Conservation (phyloP, 2,113 vertebrate species). For the Balaenoptera acutorostrata region DNA sequence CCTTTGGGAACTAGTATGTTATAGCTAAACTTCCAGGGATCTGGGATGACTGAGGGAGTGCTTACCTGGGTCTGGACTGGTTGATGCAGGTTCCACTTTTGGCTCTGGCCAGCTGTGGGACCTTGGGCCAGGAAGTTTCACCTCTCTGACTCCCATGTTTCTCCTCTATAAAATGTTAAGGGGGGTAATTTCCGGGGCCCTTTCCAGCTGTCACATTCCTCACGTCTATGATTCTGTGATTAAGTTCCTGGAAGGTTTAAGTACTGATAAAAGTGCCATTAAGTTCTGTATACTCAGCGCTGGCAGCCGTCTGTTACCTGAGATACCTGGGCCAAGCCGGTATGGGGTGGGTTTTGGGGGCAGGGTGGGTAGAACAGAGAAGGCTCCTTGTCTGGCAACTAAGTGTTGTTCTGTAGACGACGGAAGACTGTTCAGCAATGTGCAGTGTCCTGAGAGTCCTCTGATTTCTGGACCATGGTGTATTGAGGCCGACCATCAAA, state of each 20-base stretch:
- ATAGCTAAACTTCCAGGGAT: not conserved
- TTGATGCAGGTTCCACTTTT: not conserved
- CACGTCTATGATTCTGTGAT: constrained; percentile 47
- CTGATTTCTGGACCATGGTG: constrained; percentile 1
- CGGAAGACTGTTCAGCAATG: not conserved
- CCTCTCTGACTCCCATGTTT: not conserved
- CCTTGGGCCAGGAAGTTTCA: not conserved
- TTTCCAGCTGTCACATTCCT: constrained; percentile 58
- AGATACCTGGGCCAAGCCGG: constrained; percentile 31
- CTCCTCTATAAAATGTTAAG: not conserved
- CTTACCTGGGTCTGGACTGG: not conserved
- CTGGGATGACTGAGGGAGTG: not conserved
- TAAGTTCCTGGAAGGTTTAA: constrained; percentile 62
- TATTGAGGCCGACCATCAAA: constrained; percentile 37
- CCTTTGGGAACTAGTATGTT: not conserved
- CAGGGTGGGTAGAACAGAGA: not conserved
- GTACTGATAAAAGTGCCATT: constrained; percentile 72
- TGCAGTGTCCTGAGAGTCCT: not conserved
- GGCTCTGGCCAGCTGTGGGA: not conserved
- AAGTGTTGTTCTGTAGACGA: not conserved
- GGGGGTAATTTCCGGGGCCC: constrained; percentile 19
- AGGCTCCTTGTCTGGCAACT: not conserved
- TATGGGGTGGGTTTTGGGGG: not conserved
- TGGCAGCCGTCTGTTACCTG: constrained; percentile 49
- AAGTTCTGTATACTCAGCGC: constrained; percentile 56